A percentile compares a stretch with the other conserved stretches of the same genome.
Evolutionary conservation across 1,140 invertebrate genomes (phyloP).

Genomic region (Nasonia vitripennis): DNA sequence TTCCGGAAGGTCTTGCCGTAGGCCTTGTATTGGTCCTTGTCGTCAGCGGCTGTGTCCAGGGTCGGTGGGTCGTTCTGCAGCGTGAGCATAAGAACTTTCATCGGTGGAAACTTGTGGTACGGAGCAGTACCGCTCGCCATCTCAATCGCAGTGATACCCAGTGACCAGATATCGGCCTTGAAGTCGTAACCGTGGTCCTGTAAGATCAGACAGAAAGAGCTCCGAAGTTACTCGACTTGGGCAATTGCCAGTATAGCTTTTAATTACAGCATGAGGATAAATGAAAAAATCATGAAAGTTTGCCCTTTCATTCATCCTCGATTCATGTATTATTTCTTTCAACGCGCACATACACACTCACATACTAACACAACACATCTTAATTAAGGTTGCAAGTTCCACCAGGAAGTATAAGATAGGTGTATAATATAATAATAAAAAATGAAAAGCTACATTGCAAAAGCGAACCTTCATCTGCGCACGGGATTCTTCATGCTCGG

Average conservation of each 20-base stretch:
- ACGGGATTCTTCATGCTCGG: slow-evolving; percentile 19
- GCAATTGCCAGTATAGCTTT: not conserved
- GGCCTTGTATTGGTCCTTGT: slow-evolving; percentile 98
- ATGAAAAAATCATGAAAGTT: not conserved
- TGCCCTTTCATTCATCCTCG: slow-evolving; percentile 6
- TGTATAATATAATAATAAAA: not conserved
- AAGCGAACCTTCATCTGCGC: slow-evolving; percentile 9
- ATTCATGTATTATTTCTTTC: not conserved
- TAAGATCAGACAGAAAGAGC: slow-evolving; percentile 57
- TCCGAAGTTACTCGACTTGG: slow-evolving; percentile 40
- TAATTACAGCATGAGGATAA: not conserved
- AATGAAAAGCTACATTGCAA: slow-evolving; percentile 38
- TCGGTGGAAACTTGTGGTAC: slow-evolving; percentile 99
- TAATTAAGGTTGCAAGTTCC: not conserved
- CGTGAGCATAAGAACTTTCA: slow-evolving; percentile 99
- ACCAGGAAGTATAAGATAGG: not conserved
- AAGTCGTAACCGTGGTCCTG: slow-evolving; percentile 98
- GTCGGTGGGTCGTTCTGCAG: slow-evolving; percentile 98
- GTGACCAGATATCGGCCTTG: slow-evolving; percentile 99
- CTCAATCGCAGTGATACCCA: slow-evolving; percentile 99
- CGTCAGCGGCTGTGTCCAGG: slow-evolving; percentile 95
- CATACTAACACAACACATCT: not conserved
- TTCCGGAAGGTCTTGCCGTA: slow-evolving; percentile 98
- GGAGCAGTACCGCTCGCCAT: slow-evolving; percentile 99
- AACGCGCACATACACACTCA: slow-evolving; percentile 14